Evolutionary conservation across 2,888 invertebrate genomes (phyloP).

Genomic region (Megaustenia siamemsis): DNA sequence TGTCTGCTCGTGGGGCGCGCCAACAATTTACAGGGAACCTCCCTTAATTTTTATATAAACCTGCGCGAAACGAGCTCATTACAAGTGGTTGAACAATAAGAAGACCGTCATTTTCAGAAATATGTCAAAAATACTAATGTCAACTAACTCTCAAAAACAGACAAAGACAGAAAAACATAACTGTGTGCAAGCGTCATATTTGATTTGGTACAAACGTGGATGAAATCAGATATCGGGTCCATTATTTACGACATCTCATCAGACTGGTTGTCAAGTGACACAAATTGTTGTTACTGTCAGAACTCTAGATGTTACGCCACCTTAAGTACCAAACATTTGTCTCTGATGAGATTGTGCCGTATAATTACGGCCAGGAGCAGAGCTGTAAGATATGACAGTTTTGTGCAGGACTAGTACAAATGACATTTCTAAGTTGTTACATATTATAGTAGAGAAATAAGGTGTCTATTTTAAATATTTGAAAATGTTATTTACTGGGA

Average conservation of each 20-base stretch:
- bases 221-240: background rate
- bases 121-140: background rate
- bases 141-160: background rate
- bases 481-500: too few relatives aligned
- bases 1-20: background rate
- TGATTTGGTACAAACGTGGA: background rate
- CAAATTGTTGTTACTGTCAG: background rate
- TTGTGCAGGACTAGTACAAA: too few relatives aligned
- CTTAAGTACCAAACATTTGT: background rate
- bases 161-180: background rate
- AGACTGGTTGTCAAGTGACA: background rate
- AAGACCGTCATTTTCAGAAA: background rate
- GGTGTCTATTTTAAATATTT: too few relatives aligned
- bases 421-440: too few relatives aligned
- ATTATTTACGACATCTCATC: background rate
- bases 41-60: background rate
- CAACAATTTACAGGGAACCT: background rate
- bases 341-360: background rate
- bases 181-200: background rate
- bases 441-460: too few relatives aligned
- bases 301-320: background rate
- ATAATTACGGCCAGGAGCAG: background rate
- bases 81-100: background rate
- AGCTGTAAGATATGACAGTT: too few relatives aligned
- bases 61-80: background rate